Base-by-base conservation (phyloP, 2,797 vertebrate species). In the Jordanella pulchra region DNA sequence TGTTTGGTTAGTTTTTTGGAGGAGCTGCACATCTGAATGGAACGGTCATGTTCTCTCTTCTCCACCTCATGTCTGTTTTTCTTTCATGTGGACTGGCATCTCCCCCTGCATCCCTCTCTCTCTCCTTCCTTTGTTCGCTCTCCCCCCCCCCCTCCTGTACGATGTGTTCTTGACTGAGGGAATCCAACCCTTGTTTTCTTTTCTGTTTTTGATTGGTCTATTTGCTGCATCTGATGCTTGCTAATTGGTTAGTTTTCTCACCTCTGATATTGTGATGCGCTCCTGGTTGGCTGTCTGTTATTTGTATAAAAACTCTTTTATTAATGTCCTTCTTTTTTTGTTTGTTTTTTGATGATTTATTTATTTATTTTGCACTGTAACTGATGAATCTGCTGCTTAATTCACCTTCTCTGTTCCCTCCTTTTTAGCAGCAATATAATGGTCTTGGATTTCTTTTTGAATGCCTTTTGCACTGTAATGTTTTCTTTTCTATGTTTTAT, bases 171-270 rank as follows among this genome's bases (percentile, higher is more conserved):
- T 87, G 86, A 91, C 83, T 84, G 92, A 92, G 92, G 91, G 90
- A 91, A 93, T 92, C 87, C 73, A 77, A 87, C 77, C 89, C 87
- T 83, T 88, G n/a, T 83, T 47, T 71, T 42, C 23, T 45, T 47
- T 56, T 45, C 15, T 58, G 55, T 32, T 91, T 93, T 92, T 92
- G 89, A 94, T 93, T 93, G 90, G 90, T 93, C 92, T 93, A 86
- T 44, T 92, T 90, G 91, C 91, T 94, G 92, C 94, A 93, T 94
- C 89, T 89, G 91, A 91, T 91, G 94, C 93, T 95, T 95, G 94
- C 94, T 95, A 91, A 94, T 92, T 94, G 93, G 93, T 93, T 94
- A 81, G 88, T 91, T 93, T 87, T 89, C 93, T 93, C 92, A 92
- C 88, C 87, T 92, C 82, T 89, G 89, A 91, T 94, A 89, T 90